phyloP scores from a whole-genome alignment of 2,113 vertebrate species.

The Antigone vipio region DNA sequence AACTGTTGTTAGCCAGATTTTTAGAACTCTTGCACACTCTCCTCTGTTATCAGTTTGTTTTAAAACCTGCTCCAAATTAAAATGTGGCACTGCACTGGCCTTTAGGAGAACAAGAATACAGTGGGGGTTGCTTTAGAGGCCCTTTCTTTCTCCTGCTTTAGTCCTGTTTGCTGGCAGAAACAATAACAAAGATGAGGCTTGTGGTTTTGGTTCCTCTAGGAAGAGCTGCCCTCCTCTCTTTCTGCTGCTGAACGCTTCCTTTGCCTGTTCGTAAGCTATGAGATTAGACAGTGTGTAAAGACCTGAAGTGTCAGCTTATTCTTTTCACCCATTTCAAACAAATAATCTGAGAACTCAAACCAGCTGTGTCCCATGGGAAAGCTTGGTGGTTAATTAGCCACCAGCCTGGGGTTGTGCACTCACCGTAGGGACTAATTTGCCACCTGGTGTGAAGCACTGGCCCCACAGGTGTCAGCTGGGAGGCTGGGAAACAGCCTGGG shows the following conservation, averaged over 20 bases:
- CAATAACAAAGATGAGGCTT: background rate
- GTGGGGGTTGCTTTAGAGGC: background rate
- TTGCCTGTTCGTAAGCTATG: background rate
- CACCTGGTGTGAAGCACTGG: background rate
- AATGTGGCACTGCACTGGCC: background rate
- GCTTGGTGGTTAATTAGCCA: background rate
- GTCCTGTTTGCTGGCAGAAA: background rate
- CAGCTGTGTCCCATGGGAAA: background rate
- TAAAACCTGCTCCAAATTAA: background rate
- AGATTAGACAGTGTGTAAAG: background rate
- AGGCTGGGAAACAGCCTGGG: background rate
- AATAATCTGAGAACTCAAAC: background rate
- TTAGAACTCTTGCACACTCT: background rate
- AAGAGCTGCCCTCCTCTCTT: background rate
- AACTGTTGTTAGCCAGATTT: background rate
- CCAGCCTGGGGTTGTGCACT: background rate
- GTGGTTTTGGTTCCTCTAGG: background rate
- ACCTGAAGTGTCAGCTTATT: background rate
- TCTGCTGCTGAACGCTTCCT: background rate
- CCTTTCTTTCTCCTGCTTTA: background rate
- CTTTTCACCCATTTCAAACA: constrained; percentile 3
- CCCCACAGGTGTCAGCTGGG: background rate
- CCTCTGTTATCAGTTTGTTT: background rate
- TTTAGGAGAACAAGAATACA: background rate
- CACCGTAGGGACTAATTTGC: background rate